These are phyloP conservation scores for Dascillus cervinus DNA, from an alignment of 2,888 invertebrate species.

Conservation along the genomic window DNA sequence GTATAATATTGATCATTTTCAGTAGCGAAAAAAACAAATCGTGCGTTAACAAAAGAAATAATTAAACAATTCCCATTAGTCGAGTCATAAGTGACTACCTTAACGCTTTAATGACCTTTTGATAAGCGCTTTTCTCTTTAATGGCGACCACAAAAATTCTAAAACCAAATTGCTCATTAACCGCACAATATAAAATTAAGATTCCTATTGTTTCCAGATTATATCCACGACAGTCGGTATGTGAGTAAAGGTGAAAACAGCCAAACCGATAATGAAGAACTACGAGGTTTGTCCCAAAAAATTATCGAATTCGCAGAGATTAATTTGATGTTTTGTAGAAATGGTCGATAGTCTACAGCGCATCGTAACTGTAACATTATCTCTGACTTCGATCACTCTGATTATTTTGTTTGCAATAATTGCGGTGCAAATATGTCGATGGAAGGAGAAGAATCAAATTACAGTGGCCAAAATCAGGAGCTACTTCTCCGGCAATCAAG, in stretches of 20 bases:
- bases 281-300: conserved; percentile 27
- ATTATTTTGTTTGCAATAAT: conserved; percentile 25
- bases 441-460: conserved; percentile 36
- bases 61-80: too few species aligned
- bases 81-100: too few species aligned
- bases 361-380: conserved; percentile 30
- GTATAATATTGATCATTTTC: too few species aligned
- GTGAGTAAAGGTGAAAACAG: conserved; percentile 19
- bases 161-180: neutral
- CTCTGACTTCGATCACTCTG: conserved; percentile 30
- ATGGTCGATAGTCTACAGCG: conserved; percentile 30
- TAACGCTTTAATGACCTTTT: too few species aligned
- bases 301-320: too few species aligned
- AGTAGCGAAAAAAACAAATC: too few species aligned
- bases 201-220: conserved; percentile 30
- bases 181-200: too few species aligned
- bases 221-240: conserved; percentile 32
- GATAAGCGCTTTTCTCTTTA: conserved; percentile 1
- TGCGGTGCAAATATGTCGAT: conserved; percentile 30
- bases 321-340: conserved; percentile 22
- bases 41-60: too few species aligned
- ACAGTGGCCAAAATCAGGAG: conserved; percentile 29
- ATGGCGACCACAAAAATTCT: neutral
- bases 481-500: too few species aligned
- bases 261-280: conserved; percentile 18